Conservation (phyloP, 2,888 invertebrate genomes). For the Mythimna lalbum region DNA sequence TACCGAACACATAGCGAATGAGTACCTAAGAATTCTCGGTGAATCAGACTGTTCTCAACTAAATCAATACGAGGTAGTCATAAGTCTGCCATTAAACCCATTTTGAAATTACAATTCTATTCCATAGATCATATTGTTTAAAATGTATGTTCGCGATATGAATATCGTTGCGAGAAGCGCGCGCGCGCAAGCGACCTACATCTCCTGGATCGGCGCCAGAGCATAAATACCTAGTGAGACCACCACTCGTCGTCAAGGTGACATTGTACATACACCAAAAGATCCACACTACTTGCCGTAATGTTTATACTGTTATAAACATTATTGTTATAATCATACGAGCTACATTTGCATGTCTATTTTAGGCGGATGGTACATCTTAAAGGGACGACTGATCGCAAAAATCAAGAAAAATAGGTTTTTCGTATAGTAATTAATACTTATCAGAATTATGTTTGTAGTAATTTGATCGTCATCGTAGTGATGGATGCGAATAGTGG, state of each 20-base stretch:
- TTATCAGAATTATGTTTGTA: constrained; percentile 33
- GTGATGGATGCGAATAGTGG: constrained; percentile 15
- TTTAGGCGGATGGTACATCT: constrained; percentile 6
- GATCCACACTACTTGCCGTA: constrained; percentile 51
- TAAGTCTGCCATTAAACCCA: constrained; percentile 40
- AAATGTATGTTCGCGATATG: constrained; percentile 66
- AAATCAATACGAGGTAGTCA: constrained; percentile 48
- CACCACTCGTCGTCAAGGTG: constrained; percentile 80
- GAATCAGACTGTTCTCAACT: constrained; percentile 60
- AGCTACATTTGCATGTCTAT: constrained; percentile 33
- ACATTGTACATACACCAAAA: constrained; percentile 73
- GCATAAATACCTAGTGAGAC: constrained; percentile 78
- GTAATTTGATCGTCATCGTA: constrained; percentile 50
- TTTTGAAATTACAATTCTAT: constrained; percentile 61
- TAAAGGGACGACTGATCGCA: constrained; percentile 24
- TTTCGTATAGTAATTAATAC: constrained; percentile 41
- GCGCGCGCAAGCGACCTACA: constrained; percentile 78
- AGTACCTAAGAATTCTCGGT: constrained; percentile 56
- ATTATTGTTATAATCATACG: constrained; percentile 42
- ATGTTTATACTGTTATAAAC: constrained; percentile 49
- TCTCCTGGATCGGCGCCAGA: constrained; percentile 81
- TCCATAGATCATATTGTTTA: constrained; percentile 63
- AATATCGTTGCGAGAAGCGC: constrained; percentile 63
- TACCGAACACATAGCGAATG: constrained; percentile 48
- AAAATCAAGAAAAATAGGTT: constrained; percentile 43